phyloP scores from a whole-genome alignment of 2,797 vertebrate genomes.

The Eidolon dupreanum region DNA sequence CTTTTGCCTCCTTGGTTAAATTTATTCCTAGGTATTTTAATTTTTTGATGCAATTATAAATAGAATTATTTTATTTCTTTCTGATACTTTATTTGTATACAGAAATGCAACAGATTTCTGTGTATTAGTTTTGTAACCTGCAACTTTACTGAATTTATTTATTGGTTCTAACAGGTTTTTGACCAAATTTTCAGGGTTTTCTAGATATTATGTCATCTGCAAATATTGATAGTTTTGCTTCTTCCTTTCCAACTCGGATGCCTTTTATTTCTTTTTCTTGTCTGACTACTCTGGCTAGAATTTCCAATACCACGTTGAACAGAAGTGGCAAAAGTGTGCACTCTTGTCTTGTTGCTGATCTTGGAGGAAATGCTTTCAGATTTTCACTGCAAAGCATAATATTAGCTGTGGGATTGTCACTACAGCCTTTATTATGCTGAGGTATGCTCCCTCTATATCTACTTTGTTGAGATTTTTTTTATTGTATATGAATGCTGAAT shows the following conservation, averaged over 20 bases:
- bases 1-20: background rate
- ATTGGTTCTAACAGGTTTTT: background rate
- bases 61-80: background rate
- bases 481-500: background rate
- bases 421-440: background rate
- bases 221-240: background rate
- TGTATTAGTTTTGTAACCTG: background rate
- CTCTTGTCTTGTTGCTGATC: background rate
- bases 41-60: background rate
- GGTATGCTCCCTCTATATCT: background rate
- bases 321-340: background rate
- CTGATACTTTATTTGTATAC: background rate
- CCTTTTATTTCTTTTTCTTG: background rate
- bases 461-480: background rate
- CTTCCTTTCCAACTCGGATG: background rate
- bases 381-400: background rate
- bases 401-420: background rate
- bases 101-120: background rate
- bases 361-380: background rate
- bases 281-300: background rate
- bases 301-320: background rate
- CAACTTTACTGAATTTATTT: background rate
- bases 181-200: background rate
- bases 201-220: background rate
- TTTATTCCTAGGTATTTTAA: background rate